A percentile compares a stretch with the other conserved stretches of the same genome.
These are phyloP conservation scores for Halictus rubicundus DNA, from an alignment of 1,140 invertebrate genomes.

Conservation along the genomic window DNA sequence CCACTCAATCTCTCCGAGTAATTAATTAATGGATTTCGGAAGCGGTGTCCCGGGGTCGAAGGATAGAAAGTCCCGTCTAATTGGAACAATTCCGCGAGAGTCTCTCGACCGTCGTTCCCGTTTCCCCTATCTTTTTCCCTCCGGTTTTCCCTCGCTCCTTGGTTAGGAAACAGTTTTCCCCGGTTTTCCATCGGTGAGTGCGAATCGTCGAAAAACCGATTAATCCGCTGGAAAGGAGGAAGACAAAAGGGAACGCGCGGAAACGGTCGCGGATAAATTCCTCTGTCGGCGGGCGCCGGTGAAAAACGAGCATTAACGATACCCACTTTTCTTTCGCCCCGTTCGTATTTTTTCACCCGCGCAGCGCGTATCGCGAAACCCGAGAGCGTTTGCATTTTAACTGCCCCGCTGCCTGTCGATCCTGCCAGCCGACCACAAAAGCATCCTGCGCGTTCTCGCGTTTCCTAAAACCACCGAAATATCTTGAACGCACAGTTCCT, in stretches of 20 bases:
- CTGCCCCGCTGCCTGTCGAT: conserved; percentile 12
- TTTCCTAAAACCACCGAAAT: too few species aligned
- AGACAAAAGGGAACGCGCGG: background rate
- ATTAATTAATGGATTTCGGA: conserved; percentile 66
- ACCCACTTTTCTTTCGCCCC: background rate
- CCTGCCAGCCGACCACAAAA: background rate
- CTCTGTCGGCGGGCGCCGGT: background rate
- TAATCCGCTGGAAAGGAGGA: conserved; percentile 35
- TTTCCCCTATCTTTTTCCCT: background rate
- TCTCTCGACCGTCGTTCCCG: background rate
- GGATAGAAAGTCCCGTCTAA: conserved; percentile 42
- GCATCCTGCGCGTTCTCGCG: too few species aligned
- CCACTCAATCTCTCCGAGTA: conserved; percentile 33
- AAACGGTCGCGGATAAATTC: conserved; percentile 19
- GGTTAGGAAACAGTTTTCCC: background rate
- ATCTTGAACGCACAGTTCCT: too few species aligned
- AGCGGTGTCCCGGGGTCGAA: background rate
- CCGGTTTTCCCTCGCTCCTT: background rate
- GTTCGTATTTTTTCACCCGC: conserved; percentile 2
- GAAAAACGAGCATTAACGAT: conserved; percentile 10
- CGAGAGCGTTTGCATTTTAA: conserved; percentile 51
- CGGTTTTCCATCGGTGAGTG: background rate
- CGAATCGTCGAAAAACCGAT: conserved; percentile 40
- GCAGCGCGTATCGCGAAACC: conserved; percentile 31
- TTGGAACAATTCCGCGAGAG: conserved; percentile 41